Percentiles rank a stretch among this genome's conserved stretches.
Conservation (phyloP, 1,140 invertebrate genomes). For the Melitaea cinxia region DNA sequence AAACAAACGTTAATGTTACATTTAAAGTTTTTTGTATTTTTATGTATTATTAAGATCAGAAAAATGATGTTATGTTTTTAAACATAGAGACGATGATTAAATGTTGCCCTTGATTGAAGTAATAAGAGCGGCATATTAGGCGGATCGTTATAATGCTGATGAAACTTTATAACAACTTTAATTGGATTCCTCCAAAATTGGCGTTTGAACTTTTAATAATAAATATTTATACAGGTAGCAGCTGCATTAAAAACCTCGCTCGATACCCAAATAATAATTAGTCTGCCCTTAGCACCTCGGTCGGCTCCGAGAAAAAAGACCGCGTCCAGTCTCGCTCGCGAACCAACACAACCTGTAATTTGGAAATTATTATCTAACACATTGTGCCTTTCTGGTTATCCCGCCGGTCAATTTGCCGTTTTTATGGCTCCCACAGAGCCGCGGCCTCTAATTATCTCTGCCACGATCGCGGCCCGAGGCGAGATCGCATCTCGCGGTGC, state of each 20-base stretch:
- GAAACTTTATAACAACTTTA: conserved; percentile 63
- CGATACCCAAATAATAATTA: conserved; percentile 81
- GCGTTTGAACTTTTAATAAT: conserved; percentile 77
- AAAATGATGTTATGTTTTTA: conserved; percentile 11
- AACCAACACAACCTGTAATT: conserved; percentile 80
- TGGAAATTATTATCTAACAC: conserved; percentile 82
- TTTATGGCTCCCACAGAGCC: conserved; percentile 79
- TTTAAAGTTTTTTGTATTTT: not conserved
- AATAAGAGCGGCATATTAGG: conserved; percentile 34
- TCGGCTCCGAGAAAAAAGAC: conserved; percentile 70
- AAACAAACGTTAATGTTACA: not conserved
- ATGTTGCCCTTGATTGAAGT: conserved; percentile 25
- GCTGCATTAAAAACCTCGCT: conserved; percentile 77
- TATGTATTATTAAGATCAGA: not conserved
- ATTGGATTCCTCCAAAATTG: conserved; percentile 74
- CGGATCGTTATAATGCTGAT: conserved; percentile 46
- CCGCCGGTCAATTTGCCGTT: conserved; percentile 81
- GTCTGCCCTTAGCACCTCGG: conserved; percentile 79
- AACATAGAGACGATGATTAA: conserved; percentile 23
- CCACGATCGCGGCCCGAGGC: conserved; percentile 73
- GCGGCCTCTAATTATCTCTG: conserved; percentile 79
- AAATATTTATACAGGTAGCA: conserved; percentile 82
- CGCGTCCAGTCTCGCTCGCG: conserved; percentile 68
- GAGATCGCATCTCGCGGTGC: conserved; percentile 37
- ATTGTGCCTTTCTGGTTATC: conserved; percentile 81